A percentile compares a stretch with the other conserved stretches of the same genome.
These are phyloP conservation scores for Zeugodacus cucurbitae DNA, from an alignment of 1,140 invertebrate species.

Conservation along the genomic window DNA sequence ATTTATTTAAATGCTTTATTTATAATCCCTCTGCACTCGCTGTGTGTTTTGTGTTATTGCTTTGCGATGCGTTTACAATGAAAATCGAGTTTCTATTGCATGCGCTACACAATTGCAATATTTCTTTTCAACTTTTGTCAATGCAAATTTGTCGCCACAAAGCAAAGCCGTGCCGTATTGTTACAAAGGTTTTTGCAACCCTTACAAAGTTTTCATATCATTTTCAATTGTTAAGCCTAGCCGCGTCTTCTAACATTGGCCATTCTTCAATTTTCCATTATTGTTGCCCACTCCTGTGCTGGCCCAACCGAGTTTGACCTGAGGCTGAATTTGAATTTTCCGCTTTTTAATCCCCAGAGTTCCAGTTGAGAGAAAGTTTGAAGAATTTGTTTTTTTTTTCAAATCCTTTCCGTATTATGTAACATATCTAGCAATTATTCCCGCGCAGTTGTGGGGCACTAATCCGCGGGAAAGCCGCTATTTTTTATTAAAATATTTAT, in stretches of 20 bases:
- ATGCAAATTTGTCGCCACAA: background rate
- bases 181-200: background rate
- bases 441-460: background rate
- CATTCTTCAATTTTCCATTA: too few species aligned
- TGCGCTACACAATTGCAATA: background rate
- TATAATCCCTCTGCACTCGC: background rate
- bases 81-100: background rate
- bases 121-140: background rate
- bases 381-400: background rate
- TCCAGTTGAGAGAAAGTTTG: background rate
- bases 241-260: too few species aligned
- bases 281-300: background rate
- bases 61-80: background rate
- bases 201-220: background rate
- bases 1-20: conserved; percentile 29
- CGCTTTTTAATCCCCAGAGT: background rate
- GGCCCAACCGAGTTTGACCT: background rate
- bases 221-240: background rate
- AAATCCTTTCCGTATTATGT: background rate
- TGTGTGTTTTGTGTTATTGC: background rate
- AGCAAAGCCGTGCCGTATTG: background rate
- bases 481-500: background rate
- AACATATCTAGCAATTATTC: background rate
- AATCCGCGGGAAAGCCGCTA: background rate
- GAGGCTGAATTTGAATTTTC: background rate